Conservation (phyloP, 2,888 invertebrate genomes). For the Carterocephalus palaemon region DNA sequence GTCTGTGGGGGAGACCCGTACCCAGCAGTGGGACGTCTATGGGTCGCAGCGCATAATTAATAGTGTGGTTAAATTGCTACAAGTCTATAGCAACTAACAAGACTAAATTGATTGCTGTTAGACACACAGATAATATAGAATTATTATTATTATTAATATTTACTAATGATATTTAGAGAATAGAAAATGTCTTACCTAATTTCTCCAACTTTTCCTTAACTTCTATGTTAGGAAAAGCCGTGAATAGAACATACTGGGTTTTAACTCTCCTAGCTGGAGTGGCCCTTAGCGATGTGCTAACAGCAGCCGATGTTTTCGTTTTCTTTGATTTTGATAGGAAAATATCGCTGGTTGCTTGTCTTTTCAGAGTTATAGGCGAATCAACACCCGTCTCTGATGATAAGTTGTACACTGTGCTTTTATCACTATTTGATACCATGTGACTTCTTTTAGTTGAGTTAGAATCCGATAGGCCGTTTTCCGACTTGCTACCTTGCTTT, state of each 20-base stretch:
- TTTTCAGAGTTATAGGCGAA: slow-evolving; percentile 46
- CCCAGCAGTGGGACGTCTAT: no score
- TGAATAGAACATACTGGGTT: slow-evolving; percentile 57
- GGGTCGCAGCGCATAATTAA: no score
- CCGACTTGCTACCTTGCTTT: no score
- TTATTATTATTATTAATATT: no score
- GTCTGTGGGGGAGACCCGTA: no score
- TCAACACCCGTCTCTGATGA: slow-evolving; percentile 50
- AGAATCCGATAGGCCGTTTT: no score
- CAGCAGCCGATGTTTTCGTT: slow-evolving; percentile 36
- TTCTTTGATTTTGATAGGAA: slow-evolving; percentile 47
- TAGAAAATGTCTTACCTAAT: slow-evolving; percentile 63
- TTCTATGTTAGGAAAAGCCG: slow-evolving; percentile 55
- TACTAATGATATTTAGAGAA: no score
- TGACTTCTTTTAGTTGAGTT: not conserved
- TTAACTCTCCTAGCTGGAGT: slow-evolving; percentile 42
- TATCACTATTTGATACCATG: slow-evolving; percentile 38
- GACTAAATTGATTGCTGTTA: no score
- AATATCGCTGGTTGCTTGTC: slow-evolving; percentile 38
- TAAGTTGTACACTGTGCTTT: slow-evolving; percentile 54
- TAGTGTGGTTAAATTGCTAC: no score
- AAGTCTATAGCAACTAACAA: no score
- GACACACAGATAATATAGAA: no score
- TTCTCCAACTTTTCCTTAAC: slow-evolving; percentile 53
- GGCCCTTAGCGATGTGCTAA: slow-evolving; percentile 37